Evolutionary conservation across 2,113 vertebrate genomes (phyloP).

Genomic region (Chloebia gouldiae): DNA sequence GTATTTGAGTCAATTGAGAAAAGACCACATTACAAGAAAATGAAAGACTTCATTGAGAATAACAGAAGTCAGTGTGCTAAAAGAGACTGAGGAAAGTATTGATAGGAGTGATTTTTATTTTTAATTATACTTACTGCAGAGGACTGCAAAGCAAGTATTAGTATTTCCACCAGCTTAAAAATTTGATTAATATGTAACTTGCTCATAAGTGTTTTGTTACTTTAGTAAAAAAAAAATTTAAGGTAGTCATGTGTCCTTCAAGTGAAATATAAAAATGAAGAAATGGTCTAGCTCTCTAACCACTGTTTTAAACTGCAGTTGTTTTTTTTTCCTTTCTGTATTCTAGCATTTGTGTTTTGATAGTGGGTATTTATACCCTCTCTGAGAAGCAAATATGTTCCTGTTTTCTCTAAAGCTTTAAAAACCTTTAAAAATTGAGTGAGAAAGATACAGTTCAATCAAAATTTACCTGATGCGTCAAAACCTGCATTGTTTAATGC

Average conservation of each 20-base stretch:
- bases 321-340: background rate
- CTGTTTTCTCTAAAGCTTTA: background rate
- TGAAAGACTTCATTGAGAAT: slow-evolving; percentile 49
- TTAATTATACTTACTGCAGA: background rate
- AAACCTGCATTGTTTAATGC: background rate
- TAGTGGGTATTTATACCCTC: background rate
- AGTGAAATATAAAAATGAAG: background rate
- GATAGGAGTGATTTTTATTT: background rate
- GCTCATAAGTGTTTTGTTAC: background rate
- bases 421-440: background rate
- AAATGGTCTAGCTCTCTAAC: background rate
- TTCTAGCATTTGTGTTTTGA: background rate
- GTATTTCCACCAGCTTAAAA: slow-evolving; percentile 9
- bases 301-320: background rate
- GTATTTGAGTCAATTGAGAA: slow-evolving; percentile 62
- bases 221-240: slow-evolving; percentile 21
- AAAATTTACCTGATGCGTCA: background rate
- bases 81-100: background rate
- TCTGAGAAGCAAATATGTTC: background rate
- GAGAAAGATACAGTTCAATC: background rate
- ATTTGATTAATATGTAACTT: slow-evolving; percentile 19
- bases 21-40: slow-evolving; percentile 41
- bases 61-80: slow-evolving; percentile 1
- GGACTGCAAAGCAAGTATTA: background rate
- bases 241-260: background rate